Evolutionary conservation across 2,113 vertebrate species (phyloP).

Genomic region (Phoenicopterus ruber): DNA sequence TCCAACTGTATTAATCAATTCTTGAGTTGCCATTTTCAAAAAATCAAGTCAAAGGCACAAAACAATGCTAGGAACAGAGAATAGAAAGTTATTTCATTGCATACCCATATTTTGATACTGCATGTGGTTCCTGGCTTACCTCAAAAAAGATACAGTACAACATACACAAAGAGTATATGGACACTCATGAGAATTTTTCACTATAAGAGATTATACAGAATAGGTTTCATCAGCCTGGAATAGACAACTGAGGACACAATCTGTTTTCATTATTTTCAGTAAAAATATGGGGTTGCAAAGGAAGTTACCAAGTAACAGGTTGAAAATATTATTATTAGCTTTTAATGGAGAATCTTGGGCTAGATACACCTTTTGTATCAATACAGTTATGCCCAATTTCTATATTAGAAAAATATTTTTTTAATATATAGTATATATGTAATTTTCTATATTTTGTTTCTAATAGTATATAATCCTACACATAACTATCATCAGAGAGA

Average conservation of each 20-base stretch:
- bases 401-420: background rate
- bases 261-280: background rate
- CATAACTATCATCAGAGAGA: background rate
- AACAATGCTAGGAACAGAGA: background rate
- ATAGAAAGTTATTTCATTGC: background rate
- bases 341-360: background rate
- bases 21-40: background rate
- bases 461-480: background rate
- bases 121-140: background rate
- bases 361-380: background rate
- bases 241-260: background rate
- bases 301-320: background rate
- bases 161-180: background rate
- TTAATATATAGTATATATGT: background rate
- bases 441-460: background rate
- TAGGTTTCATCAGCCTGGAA: background rate
- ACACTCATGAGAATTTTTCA: background rate
- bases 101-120: background rate
- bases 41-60: background rate
- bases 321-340: background rate
- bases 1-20: background rate
- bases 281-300: background rate
- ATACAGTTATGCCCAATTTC: background rate
- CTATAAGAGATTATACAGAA: background rate
- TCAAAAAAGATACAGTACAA: background rate